Base-by-base conservation (phyloP, 1,140 invertebrate genomes). In the Tenebrio molitor region DNA sequence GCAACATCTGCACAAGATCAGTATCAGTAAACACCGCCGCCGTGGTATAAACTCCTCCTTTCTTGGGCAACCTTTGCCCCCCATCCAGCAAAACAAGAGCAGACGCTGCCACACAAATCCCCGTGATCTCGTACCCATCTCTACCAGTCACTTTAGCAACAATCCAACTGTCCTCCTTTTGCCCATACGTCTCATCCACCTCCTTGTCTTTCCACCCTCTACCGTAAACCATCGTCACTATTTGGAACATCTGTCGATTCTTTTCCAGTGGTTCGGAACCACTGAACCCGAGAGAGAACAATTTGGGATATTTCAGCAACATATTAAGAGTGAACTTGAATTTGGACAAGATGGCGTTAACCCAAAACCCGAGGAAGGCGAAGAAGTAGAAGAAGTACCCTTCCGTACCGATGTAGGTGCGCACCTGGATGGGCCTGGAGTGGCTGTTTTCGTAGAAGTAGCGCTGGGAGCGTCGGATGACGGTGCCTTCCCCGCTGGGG, bases 121-220 rank as follows among this genome's bases (percentile, higher is more conserved):
- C 89, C 0, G 95, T 97, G 0, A 90, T 88, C 5, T 92, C 90
- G 85, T 97, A 97, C 39, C 93, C 90, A 84, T 95, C 92, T 62
- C 78, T 78, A 16, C 88, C 89, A 39, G 33, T 75, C 14, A 90
- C 84, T 85, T 85, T 89, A 0, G 89, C 90, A 34, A 89, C 86
- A 16, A 95, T 81, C 29, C 84, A 88, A 78, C 92, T 92, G 44
- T 89, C 88, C 1, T 92, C 91, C 46, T 85, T 79, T 1, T 85
- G 83, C 0, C 81, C 83, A 72, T 90, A 88, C 17, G 85, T 82
- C 70, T 91, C 88, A 5, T 84, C 74, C 25, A 89, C 79, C 72
- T 87, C 87, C 68, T 89, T 87, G 33, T 89, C 89, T 67, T 88
- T 87, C 92, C 94, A 97, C 0, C 95, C 95, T 33, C 86, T 81